Evolutionary conservation across 2,888 invertebrate genomes (phyloP).

Genomic region (Noctuana brunneofusca): DNA sequence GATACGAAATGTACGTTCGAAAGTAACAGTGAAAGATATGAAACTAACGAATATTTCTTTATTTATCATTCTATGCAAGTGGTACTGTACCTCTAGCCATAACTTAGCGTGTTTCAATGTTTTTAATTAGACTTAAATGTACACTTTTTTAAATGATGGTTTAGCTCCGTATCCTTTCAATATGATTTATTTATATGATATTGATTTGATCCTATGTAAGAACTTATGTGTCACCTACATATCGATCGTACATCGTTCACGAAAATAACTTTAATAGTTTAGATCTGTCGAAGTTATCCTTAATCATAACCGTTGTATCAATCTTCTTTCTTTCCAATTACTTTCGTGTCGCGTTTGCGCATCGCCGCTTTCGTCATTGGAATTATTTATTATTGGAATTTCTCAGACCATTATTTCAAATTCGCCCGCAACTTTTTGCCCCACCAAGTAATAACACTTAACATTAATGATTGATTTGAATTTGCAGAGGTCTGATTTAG

Average conservation of each 20-base stretch:
- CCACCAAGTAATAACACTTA: constrained; percentile 7
- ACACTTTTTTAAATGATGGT: too few species aligned
- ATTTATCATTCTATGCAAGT: too few species aligned
- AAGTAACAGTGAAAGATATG: too few species aligned
- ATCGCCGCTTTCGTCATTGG: constrained; percentile 17
- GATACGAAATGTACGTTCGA: too few species aligned
- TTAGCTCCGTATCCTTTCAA: too few species aligned
- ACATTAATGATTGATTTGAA: not conserved
- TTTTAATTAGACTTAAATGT: too few species aligned
- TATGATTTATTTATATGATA: too few species aligned
- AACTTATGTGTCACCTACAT: not conserved
- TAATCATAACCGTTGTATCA: constrained; percentile 16
- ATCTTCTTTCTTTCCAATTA: constrained; percentile 20
- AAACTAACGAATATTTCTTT: too few species aligned
- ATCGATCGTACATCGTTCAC: not conserved
- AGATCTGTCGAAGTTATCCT: constrained; percentile 4
- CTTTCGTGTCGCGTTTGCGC: constrained; percentile 22
- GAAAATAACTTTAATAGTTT: not conserved
- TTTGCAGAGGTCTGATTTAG: constrained; percentile 10
- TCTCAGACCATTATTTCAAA: constrained; percentile 17
- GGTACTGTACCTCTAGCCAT: too few species aligned
- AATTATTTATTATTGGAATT: constrained; percentile 30
- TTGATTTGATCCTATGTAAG: too few species aligned
- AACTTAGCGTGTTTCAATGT: too few species aligned
- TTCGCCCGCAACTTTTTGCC: constrained; percentile 15